These are phyloP conservation scores for Apis laboriosa DNA, from an alignment of 1,140 invertebrate genomes.

Conservation along the genomic window DNA sequence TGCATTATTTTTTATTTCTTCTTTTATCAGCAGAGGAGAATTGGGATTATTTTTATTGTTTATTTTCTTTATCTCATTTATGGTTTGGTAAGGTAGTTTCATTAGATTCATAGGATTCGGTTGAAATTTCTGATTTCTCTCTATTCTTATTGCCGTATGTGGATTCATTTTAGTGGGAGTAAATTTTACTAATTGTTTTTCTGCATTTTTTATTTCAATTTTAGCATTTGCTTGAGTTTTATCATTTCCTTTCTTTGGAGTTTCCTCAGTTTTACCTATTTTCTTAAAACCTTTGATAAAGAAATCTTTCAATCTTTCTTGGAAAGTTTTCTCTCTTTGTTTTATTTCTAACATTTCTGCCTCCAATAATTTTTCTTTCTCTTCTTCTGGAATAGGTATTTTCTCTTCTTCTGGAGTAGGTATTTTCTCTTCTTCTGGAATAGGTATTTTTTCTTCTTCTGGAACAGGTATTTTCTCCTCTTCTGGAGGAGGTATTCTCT, in stretches of 20 bases:
- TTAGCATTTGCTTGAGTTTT: not conserved
- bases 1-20: not conserved
- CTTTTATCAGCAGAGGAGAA: not conserved
- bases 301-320: not conserved
- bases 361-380: not conserved
- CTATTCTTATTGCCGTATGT: not conserved
- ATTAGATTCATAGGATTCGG: not conserved
- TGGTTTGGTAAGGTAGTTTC: not conserved
- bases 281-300: not conserved
- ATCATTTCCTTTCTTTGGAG: not conserved
- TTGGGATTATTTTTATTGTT: not conserved
- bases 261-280: not conserved
- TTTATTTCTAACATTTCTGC: not conserved
- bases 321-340: rapidly evolving
- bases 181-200: not conserved
- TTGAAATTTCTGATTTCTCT: not conserved
- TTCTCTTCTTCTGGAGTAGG: not conserved
- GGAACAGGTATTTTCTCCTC: not conserved
- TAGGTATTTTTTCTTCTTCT: not conserved
- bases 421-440: not conserved
- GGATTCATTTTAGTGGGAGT: not conserved
- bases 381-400: not conserved
- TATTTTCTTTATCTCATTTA: not conserved
- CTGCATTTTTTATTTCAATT: not conserved
- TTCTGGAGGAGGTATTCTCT: not conserved